Percentiles rank a stretch among this genome's conserved stretches.
Evolutionary conservation across 1,140 invertebrate genomes (phyloP).

Genomic region (Ectropis grisescens): DNA sequence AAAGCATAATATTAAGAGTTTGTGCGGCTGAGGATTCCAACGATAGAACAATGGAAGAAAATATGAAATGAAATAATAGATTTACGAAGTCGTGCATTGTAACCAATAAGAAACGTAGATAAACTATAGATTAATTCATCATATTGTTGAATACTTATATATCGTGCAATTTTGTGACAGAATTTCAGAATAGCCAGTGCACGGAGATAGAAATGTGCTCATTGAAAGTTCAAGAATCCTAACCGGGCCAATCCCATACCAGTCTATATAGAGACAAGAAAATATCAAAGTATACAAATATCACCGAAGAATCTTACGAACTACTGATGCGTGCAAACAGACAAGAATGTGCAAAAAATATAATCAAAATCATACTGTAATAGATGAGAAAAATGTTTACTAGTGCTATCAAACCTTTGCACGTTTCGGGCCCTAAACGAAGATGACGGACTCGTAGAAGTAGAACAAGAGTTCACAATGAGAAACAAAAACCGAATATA

Average conservation of each 20-base stretch:
- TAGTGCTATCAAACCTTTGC: slow-evolving; percentile 60
- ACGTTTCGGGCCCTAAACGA: slow-evolving; percentile 41
- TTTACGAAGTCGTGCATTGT: not conserved
- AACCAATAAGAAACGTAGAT: too few relatives aligned
- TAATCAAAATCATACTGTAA: slow-evolving; percentile 23
- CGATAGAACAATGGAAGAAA: slow-evolving; percentile 12
- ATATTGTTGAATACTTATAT: too few relatives aligned
- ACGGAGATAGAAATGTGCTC: slow-evolving; percentile 8
- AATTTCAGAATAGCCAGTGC: slow-evolving; percentile 13
- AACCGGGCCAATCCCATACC: slow-evolving; percentile 32
- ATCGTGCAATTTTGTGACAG: slow-evolving; percentile 10
- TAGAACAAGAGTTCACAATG: slow-evolving; percentile 56
- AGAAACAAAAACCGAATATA: slow-evolving; percentile 48
- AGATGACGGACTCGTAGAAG: slow-evolving; percentile 57
- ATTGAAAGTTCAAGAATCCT: slow-evolving; percentile 6
- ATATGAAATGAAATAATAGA: slow-evolving; percentile 14
- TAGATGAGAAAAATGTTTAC: slow-evolving; percentile 30
- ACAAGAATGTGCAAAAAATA: slow-evolving; percentile 16
- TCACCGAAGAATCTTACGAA: slow-evolving; percentile 32
- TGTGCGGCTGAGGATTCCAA: too few relatives aligned
- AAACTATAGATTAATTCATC: too few relatives aligned
- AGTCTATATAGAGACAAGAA: slow-evolving; percentile 1
- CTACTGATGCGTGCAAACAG: slow-evolving; percentile 40
- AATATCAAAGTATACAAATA: slow-evolving; percentile 15
- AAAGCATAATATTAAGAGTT: too few relatives aligned